These are phyloP conservation scores for Allobates femoralis DNA, from an alignment of 2,797 vertebrate species.

Conservation along the genomic window DNA sequence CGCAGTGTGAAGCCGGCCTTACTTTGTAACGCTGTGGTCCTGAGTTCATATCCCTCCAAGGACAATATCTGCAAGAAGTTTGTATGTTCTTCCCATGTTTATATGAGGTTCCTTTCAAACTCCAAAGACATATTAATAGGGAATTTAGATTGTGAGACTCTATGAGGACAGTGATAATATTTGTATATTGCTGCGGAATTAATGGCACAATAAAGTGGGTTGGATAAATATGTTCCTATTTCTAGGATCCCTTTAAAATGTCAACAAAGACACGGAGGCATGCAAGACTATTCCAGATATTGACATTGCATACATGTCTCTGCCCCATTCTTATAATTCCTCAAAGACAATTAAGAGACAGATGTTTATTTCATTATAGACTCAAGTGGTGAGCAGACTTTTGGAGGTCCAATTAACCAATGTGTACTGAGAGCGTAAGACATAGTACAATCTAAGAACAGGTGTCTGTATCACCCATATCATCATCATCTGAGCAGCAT, in stretches of 20 bases:
- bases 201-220: too few species aligned
- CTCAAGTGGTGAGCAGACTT: neutral
- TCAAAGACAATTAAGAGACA: neutral
- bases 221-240: too few species aligned
- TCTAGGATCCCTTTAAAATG: neutral
- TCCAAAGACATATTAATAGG: too few species aligned
- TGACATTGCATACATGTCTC: neutral
- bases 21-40: too few species aligned
- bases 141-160: too few species aligned
- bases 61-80: too few species aligned
- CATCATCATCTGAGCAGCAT: constrained; percentile 43
- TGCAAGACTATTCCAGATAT: neutral
- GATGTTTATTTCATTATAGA: constrained; percentile 7
- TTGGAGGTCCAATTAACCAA: constrained; percentile 16
- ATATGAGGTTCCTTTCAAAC: too few species aligned
- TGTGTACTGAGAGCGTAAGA: constrained; percentile 15
- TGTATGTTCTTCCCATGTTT: too few species aligned
- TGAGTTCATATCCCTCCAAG: too few species aligned
- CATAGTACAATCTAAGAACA: constrained; percentile 51
- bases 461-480: constrained; percentile 51
- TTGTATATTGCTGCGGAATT: too few species aligned
- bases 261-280: neutral
- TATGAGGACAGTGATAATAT: too few species aligned
- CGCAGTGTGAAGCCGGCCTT: too few species aligned
- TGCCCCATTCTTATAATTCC: neutral